Conservation (phyloP, 2,113 vertebrate genomes). For the Diphyllodes magnificus region DNA sequence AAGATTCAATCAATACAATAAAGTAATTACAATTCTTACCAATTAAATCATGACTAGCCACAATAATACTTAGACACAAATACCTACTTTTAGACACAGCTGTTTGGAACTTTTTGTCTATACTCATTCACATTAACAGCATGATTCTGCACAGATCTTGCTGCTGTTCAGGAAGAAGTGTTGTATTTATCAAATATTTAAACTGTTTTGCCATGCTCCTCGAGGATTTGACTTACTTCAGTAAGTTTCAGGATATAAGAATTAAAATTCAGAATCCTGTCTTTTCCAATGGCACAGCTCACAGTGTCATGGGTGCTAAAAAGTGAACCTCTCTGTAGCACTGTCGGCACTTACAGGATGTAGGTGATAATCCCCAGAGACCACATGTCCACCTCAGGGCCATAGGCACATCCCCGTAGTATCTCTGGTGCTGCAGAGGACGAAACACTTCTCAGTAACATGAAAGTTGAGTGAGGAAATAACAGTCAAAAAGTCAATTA, state of each 20-base stretch:
- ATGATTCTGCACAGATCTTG: neutral
- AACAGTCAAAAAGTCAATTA: neutral
- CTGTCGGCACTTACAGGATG: conserved; percentile 80
- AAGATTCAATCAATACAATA: neutral
- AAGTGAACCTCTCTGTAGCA: neutral
- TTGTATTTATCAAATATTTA: neutral
- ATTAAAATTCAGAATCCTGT: neutral
- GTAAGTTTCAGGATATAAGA: neutral
- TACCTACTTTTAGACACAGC: neutral
- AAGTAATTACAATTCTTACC: neutral
- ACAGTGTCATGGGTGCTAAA: neutral
- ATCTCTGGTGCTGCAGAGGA: conserved; percentile 82
- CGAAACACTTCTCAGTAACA: conserved; percentile 18
- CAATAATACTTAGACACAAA: neutral
- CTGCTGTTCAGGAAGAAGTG: neutral
- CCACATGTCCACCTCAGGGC: conserved; percentile 91
- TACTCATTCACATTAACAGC: neutral
- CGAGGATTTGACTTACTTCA: neutral
- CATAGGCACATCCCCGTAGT: conserved; percentile 82
- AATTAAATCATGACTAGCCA: neutral
- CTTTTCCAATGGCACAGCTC: neutral
- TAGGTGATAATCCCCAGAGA: conserved; percentile 88
- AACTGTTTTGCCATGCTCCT: neutral
- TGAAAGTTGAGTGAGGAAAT: neutral
- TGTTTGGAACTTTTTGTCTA: neutral